These are phyloP conservation scores for Acestrorhynchus altus DNA, from an alignment of 2,797 vertebrate species.

Conservation along the genomic window DNA sequence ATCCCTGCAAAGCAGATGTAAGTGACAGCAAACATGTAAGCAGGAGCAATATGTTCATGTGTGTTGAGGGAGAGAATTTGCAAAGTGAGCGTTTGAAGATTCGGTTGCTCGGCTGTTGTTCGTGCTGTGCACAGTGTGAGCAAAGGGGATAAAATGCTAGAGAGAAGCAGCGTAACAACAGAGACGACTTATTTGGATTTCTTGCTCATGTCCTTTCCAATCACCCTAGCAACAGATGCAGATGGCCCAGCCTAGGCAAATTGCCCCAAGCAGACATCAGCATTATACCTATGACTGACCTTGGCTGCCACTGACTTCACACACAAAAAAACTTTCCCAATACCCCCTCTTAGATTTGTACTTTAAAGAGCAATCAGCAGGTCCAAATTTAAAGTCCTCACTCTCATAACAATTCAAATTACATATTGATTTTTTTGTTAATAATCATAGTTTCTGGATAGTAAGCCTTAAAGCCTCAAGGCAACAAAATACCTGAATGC, in stretches of 20 bases:
- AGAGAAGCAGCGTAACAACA: slow-evolving; percentile 7
- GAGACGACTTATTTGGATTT: slow-evolving; percentile 30
- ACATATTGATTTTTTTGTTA: not conserved
- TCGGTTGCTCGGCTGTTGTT: slow-evolving; percentile 3
- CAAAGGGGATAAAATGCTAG: not conserved
- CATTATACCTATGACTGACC: not conserved
- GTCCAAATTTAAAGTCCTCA: not conserved
- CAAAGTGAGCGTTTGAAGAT: slow-evolving; percentile 38
- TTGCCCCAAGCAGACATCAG: not conserved
- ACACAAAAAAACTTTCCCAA: slow-evolving; percentile 11
- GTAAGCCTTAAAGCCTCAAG: too few species aligned
- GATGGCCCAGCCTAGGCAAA: slow-evolving; percentile 16
- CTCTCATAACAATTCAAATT: not conserved
- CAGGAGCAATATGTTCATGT: slow-evolving; percentile 15
- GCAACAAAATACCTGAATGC: too few species aligned
- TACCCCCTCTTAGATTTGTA: not conserved
- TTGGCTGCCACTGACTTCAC: not conserved
- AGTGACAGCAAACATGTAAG: slow-evolving; percentile 32
- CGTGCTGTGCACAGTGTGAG: slow-evolving; percentile 19
- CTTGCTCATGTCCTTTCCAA: slow-evolving; percentile 10
- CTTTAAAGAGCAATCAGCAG: not conserved
- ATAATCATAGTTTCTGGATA: not conserved
- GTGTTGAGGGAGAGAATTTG: slow-evolving; percentile 7
- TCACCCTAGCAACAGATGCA: slow-evolving; percentile 42
- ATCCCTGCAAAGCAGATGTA: slow-evolving; percentile 32